Base-by-base conservation (phyloP, 64 coral and sea anemone species). In the Dendrophyllia cribrosa region DNA sequence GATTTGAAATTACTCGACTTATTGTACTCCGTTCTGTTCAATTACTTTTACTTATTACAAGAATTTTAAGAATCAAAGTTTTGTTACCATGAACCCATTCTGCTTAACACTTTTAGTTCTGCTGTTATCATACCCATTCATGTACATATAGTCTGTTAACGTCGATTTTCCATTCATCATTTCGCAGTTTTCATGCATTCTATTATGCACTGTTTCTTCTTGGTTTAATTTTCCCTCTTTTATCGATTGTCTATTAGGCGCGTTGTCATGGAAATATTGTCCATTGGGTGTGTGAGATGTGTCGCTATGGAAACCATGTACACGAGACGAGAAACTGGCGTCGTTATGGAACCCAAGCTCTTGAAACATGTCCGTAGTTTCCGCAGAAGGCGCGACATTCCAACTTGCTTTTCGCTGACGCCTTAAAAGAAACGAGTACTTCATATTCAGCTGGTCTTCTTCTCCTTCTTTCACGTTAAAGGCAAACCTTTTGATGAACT, bases 401-500 rank as follows among this genome's bases (percentile, higher is more conserved):
- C 47, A 56, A 17, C 7, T 77, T 55, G 16, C 49, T 10, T 55
- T 77, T 77, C 49, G 74, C 1, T 52, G 50, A 21, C 72, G 72
- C 44, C 74, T 77, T 7, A 77, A n/a, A 9, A 55, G 17, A 56
- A 77, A 77, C 4, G 50, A 77, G 50, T 77, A 77, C 21, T 77
- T 45, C 50, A 55, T 77, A 5, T 77, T 23, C 6, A 77, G 49
- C 21, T 77, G 50, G 8, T 51, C 74, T 77, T 77, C 74, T 77
- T 90, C 88, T 1, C 63, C 62, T 20, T 90, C 43, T 24, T 90
- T 80, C 44, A 90, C 45, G 15, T 77, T 77, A 5, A 90, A 72
- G 20, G 70, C 61, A 34, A 90, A 90, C 4, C 65, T 25, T 56
- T 77, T 50, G 11, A 71, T 23, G n/a, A 61, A 75, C 22, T 56